Evolutionary conservation across 2,797 vertebrate species (phyloP).

Genomic region (Pipistrellus kuhlii): DNA sequence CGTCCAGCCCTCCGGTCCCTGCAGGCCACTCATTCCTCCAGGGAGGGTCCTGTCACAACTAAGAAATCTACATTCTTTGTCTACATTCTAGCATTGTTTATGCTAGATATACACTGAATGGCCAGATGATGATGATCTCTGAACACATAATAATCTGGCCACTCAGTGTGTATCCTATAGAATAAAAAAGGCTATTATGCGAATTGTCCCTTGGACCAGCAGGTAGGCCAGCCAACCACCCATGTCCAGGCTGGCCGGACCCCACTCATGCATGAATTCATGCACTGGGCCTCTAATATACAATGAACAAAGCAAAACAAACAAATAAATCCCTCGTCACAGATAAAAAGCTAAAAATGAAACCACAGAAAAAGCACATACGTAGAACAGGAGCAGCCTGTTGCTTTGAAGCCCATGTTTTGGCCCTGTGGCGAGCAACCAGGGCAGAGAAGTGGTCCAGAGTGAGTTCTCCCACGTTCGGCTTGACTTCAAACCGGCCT

Average conservation of each 20-base stretch:
- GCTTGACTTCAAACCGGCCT: constrained; percentile 88
- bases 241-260: too few relatives aligned
- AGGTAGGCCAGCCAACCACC: too few relatives aligned
- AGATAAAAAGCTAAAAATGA: background rate
- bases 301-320: background rate
- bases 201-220: too few relatives aligned
- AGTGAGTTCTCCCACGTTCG: constrained; percentile 84
- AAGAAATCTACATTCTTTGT: background rate
- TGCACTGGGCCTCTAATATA: too few relatives aligned
- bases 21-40: background rate
- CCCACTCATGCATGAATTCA: too few relatives aligned
- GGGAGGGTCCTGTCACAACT: background rate
- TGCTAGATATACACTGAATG: background rate
- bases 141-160: too few relatives aligned
- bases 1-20: background rate
- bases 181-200: too few relatives aligned
- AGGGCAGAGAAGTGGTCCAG: constrained; percentile 69
- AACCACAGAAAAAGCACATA: constrained; percentile 54
- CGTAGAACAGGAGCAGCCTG: background rate
- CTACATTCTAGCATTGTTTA: too few relatives aligned
- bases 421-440: background rate
- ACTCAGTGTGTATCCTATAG: too few relatives aligned
- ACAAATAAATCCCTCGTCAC: background rate
- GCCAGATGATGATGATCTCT: too few relatives aligned
- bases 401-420: background rate